These are phyloP conservation scores for Mechanitis mazaeus DNA, from an alignment of 2,888 invertebrate species.

Conservation along the genomic window DNA sequence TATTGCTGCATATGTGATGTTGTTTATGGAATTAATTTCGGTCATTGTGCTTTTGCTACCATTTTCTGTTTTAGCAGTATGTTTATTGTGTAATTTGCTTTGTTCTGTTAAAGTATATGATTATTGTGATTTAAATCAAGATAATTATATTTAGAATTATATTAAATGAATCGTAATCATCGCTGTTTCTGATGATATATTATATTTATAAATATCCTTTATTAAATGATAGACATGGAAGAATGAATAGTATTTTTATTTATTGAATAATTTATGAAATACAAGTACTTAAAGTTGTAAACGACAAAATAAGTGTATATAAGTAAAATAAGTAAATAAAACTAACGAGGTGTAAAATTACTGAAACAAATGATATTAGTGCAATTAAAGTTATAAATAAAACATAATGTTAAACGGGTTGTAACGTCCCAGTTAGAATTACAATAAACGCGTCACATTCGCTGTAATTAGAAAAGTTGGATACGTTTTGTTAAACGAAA, in stretches of 20 bases:
- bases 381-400: constrained; percentile 21
- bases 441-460: constrained; percentile 62
- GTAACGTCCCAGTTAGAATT: constrained; percentile 37
- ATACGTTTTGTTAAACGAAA: constrained; percentile 64
- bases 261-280: too few species aligned
- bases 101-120: constrained; percentile 23
- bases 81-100: constrained; percentile 40
- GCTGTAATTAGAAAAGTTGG: constrained; percentile 70
- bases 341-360: neutral
- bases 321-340: neutral
- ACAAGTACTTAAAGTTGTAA: too few species aligned
- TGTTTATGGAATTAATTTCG: constrained; percentile 75
- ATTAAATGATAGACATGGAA: too few species aligned
- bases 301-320: too few species aligned
- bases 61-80: constrained; percentile 37
- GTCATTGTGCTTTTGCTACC: constrained; percentile 52
- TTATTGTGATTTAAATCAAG: constrained; percentile 16
- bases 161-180: neutral
- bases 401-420: constrained; percentile 21
- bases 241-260: too few species aligned
- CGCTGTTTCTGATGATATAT: neutral
- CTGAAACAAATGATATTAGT: constrained; percentile 8
- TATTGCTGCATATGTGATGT: constrained; percentile 70
- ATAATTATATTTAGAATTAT: neutral
- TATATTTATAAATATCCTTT: neutral